Evolutionary conservation across 2,797 vertebrate genomes (phyloP).

Genomic region (Lithobates pipiens): DNA sequence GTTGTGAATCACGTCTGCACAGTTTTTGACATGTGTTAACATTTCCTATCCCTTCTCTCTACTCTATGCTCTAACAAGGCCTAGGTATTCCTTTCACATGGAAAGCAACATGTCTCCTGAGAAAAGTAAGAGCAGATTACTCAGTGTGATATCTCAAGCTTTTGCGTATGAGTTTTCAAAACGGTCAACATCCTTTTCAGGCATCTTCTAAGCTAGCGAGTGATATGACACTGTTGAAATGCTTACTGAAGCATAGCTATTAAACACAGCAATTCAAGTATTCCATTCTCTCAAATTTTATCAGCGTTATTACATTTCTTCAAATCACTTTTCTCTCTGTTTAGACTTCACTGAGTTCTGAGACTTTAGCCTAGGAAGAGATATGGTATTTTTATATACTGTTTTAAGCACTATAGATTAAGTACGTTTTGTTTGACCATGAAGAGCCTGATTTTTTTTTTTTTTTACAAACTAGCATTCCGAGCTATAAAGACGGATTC

Average conservation of each 20-base stretch:
- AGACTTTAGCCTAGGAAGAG: neutral
- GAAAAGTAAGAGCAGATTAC: constrained; percentile 43
- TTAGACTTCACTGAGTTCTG: constrained; percentile 27
- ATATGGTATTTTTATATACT: neutral
- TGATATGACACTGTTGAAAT: constrained; percentile 50
- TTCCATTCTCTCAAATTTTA: constrained; percentile 35
- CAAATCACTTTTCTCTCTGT: constrained; percentile 32
- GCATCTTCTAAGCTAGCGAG: constrained; percentile 43
- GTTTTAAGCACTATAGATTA: neutral
- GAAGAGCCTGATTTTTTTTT: neutral
- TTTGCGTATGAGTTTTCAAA: constrained; percentile 48
- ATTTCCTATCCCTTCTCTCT: neutral
- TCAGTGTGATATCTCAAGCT: constrained; percentile 46
- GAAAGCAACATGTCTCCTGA: constrained; percentile 44
- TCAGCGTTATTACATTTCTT: constrained; percentile 38
- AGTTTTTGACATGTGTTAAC: constrained; percentile 33
- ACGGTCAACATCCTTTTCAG: constrained; percentile 42
- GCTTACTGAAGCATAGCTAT: constrained; percentile 43
- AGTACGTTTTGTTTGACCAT: neutral
- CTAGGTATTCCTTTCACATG: constrained; percentile 38
- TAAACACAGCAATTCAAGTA: constrained; percentile 40
- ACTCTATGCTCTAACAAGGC: constrained; percentile 14
- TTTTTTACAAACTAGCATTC: neutral
- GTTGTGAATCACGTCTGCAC: constrained; percentile 19
- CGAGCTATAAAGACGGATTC: neutral